Evolutionary conservation across 1,140 invertebrate species (phyloP).

Genomic region (Oncopeltus fasciatus): DNA sequence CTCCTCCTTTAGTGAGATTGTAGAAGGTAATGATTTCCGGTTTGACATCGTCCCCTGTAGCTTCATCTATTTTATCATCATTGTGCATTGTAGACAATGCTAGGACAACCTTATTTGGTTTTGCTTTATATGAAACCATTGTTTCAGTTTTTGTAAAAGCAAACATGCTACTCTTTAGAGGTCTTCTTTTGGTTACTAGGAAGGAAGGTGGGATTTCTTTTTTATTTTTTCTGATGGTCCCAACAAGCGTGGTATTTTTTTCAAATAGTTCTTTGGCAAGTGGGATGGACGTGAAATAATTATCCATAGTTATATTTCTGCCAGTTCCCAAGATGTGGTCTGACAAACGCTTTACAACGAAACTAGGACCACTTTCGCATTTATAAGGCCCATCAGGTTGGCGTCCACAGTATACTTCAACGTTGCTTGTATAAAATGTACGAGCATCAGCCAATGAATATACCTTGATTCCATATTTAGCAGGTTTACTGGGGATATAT

Average conservation of each 20-base stretch:
- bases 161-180: neutral
- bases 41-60: neutral
- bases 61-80: neutral
- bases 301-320: neutral
- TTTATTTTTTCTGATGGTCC: neutral
- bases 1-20: neutral
- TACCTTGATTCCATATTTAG: constrained; percentile 29
- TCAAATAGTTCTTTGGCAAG: neutral
- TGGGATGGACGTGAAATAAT: neutral
- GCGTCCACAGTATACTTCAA: constrained; percentile 15
- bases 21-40: neutral
- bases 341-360: neutral
- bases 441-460: constrained; percentile 8
- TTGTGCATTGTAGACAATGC: neutral
- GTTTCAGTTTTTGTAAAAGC: neutral
- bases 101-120: neutral
- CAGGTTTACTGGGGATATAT: constrained; percentile 34
- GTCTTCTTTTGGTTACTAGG: neutral
- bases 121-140: neutral
- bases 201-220: neutral
- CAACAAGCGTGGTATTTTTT: neutral
- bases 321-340: neutral
- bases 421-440: constrained; percentile 13
- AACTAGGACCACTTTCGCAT: neutral
- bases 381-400: neutral